These are phyloP conservation scores for Glareola pratincola DNA, from an alignment of 2,113 vertebrate species.

Conservation along the genomic window DNA sequence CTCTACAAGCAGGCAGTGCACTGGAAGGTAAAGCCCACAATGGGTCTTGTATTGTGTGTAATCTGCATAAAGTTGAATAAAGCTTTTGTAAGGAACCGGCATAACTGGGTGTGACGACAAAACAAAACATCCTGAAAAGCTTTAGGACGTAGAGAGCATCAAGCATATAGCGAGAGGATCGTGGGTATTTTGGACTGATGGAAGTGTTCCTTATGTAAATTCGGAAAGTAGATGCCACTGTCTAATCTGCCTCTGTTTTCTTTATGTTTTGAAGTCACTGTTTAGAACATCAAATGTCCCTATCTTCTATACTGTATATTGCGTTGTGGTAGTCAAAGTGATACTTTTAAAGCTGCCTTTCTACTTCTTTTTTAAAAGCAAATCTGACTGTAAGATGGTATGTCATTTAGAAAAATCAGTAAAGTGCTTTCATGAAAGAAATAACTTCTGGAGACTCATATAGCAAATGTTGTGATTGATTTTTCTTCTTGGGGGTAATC, in stretches of 20 bases:
- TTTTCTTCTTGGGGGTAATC: not conserved
- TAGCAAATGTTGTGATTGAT: not conserved
- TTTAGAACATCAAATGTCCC: not conserved
- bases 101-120: not conserved
- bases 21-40: not conserved
- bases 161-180: not conserved
- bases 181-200: not conserved
- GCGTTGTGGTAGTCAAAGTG: not conserved
- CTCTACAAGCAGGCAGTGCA: not conserved
- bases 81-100: not conserved
- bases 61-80: slow-evolving; percentile 28
- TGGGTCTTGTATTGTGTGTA: not conserved
- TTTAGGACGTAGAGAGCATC: not conserved
- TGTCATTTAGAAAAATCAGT: not conserved
- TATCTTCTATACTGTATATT: not conserved
- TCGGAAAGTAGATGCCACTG: not conserved
- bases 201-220: not conserved
- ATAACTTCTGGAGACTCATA: not conserved
- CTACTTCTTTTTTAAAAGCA: not conserved
- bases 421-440: not conserved
- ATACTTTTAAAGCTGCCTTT: not conserved
- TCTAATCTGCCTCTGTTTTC: not conserved
- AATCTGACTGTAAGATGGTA: not conserved
- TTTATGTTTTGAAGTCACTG: not conserved
- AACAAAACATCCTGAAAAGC: not conserved